These are phyloP conservation scores for Teleiodes luculella DNA, from an alignment of 2,888 invertebrate genomes.

Conservation along the genomic window DNA sequence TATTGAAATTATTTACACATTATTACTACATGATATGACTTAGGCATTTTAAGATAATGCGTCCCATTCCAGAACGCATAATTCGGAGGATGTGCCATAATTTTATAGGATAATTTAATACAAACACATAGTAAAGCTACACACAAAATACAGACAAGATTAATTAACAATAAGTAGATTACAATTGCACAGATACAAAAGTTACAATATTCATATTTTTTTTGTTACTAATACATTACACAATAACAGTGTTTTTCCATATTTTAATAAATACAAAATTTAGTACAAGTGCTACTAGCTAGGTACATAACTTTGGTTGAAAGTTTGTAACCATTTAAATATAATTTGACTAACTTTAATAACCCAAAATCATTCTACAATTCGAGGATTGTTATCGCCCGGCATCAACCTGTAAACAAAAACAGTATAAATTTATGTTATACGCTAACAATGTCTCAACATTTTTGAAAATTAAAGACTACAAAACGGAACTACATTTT, in stretches of 20 bases:
- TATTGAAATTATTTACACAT: constrained; percentile 19
- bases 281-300: background rate
- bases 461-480: too few species aligned
- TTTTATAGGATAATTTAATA: background rate
- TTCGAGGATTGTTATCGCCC: constrained; percentile 33
- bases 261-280: too few species aligned
- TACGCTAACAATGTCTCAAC: too few species aligned
- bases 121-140: background rate
- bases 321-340: constrained; percentile 24
- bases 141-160: background rate
- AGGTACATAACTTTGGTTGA: constrained; percentile 57
- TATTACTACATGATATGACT: constrained; percentile 41
- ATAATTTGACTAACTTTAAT: constrained; percentile 18
- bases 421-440: background rate
- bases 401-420: constrained; percentile 42
- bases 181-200: too few species aligned
- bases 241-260: too few species aligned
- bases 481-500: too few species aligned
- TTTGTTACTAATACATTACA: too few species aligned
- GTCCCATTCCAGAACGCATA: constrained; percentile 21
- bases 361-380: background rate
- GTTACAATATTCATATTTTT: too few species aligned
- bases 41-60: constrained; percentile 50
- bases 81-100: constrained; percentile 8
- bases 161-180: too few species aligned